phyloP scores from a whole-genome alignment of 2,888 invertebrate species.

The Achlya flavicornis region DNA sequence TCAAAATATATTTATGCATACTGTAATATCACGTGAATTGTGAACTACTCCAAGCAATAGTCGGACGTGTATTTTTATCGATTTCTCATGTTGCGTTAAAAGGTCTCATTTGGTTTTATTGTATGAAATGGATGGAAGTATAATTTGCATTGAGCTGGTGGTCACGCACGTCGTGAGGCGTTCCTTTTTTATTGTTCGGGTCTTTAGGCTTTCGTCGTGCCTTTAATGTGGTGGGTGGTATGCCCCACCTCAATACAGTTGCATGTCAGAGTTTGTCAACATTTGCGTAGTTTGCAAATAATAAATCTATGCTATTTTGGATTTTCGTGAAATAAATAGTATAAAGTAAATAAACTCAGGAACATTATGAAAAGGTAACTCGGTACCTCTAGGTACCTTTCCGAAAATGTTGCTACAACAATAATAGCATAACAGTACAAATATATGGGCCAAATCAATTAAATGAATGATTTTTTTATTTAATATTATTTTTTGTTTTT shows the following conservation, averaged over 20 bases:
- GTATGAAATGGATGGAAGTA: constrained; percentile 79
- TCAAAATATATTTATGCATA: constrained; percentile 10
- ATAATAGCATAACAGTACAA: too few relatives aligned
- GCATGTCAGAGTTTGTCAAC: constrained; percentile 35
- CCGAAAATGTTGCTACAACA: too few relatives aligned
- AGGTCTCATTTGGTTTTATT: constrained; percentile 82
- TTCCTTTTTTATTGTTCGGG: constrained; percentile 74
- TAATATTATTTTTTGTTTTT: too few relatives aligned
- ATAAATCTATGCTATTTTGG: too few relatives aligned
- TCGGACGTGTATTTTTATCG: constrained; percentile 68
- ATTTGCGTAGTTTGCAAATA: constrained; percentile 23
- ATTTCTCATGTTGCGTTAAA: constrained; percentile 80
- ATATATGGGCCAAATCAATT: too few relatives aligned
- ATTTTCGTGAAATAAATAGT: too few relatives aligned
- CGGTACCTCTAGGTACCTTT: too few relatives aligned
- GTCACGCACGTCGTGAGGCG: constrained; percentile 73
- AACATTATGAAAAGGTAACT: too few relatives aligned
- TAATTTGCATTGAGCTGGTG: constrained; percentile 80
- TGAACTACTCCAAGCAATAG: constrained; percentile 21
- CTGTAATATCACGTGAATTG: constrained; percentile 4
- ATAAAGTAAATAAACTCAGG: too few relatives aligned
- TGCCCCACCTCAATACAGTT: constrained; percentile 36
- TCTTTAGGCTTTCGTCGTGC: constrained; percentile 64
- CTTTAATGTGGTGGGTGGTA: constrained; percentile 61
- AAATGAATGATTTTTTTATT: too few relatives aligned